These are phyloP conservation scores for Tragulus kanchil DNA, from an alignment of 2,113 vertebrate species.

Conservation along the genomic window DNA sequence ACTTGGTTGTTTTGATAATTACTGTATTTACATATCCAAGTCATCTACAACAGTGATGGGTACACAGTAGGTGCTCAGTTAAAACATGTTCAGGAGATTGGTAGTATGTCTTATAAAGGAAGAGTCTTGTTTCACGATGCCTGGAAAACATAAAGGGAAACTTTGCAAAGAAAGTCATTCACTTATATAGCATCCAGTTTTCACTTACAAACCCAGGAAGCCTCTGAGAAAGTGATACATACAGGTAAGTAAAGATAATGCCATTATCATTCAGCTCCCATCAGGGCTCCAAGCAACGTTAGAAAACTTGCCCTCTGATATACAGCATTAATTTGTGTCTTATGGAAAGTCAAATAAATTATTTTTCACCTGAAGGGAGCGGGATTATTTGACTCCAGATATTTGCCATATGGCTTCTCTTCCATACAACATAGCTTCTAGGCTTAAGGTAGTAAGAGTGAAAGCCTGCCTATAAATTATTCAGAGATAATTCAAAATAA, in stretches of 20 bases:
- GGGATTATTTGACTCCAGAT: slow-evolving; percentile 80
- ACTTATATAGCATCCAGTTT: neutral
- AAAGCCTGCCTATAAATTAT: slow-evolving; percentile 90
- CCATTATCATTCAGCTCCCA: slow-evolving; percentile 56
- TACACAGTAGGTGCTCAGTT: neutral
- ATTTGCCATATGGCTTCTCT: slow-evolving; percentile 77
- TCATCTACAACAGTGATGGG: neutral
- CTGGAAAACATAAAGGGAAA: neutral
- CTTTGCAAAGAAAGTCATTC: neutral
- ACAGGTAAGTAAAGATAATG: slow-evolving; percentile 41
- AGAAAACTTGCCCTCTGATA: slow-evolving; percentile 67
- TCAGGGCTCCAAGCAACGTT: slow-evolving; percentile 35
- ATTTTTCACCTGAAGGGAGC: slow-evolving; percentile 70
- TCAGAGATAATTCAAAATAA: slow-evolving; percentile 92
- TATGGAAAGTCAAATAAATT: slow-evolving; percentile 75
- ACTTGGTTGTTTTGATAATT: neutral
- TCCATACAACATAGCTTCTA: slow-evolving; percentile 74
- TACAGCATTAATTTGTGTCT: slow-evolving; percentile 57
- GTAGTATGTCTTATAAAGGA: neutral
- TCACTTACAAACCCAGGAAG: neutral
- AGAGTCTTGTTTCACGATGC: neutral
- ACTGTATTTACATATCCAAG: neutral
- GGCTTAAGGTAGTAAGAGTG: slow-evolving; percentile 74
- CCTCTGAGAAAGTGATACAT: slow-evolving; percentile 4
- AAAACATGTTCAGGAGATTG: neutral